These are phyloP conservation scores for Porites australiensis DNA, from an alignment of 64 coral and sea anemone species.

Conservation along the genomic window DNA sequence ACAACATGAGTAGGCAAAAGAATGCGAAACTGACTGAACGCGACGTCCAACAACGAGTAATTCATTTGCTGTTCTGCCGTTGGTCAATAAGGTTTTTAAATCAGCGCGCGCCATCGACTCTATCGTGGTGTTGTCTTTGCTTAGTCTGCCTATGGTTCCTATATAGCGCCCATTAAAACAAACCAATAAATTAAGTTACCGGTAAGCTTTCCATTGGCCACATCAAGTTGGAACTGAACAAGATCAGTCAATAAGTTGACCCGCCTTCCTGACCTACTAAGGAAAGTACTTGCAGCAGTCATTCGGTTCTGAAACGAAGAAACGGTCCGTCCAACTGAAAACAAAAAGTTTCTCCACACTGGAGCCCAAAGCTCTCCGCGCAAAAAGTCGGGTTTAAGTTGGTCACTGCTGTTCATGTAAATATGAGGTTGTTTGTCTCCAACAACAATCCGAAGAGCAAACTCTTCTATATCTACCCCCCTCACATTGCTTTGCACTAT, in stretches of 20 bases:
- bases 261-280: conserved; percentile 77
- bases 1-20: too few relatives aligned
- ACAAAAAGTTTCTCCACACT: conserved; percentile 83
- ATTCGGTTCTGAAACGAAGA: conserved; percentile 71
- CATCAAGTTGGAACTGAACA: conserved; percentile 75
- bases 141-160: too few relatives aligned
- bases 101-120: too few relatives aligned
- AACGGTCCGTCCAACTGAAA: conserved; percentile 67
- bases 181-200: conserved; percentile 34
- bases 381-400: conserved; percentile 66
- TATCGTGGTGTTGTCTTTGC: too few relatives aligned
- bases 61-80: too few relatives aligned
- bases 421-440: conserved; percentile 52
- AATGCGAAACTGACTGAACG: too few relatives aligned
- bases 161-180: not conserved
- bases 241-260: conserved; percentile 71
- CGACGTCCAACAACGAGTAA: too few relatives aligned
- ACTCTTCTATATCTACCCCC: not conserved
- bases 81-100: too few relatives aligned
- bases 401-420: conserved; percentile 77
- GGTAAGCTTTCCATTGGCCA: conserved; percentile 72
- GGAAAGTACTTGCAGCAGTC: conserved; percentile 63
- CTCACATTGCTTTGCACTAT: not conserved
- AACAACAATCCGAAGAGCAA: conserved; percentile 23
- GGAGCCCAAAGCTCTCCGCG: conserved; percentile 64